phyloP scores from a whole-genome alignment of 2,797 vertebrate genomes.

The Otolemur crassicaudatus region DNA sequence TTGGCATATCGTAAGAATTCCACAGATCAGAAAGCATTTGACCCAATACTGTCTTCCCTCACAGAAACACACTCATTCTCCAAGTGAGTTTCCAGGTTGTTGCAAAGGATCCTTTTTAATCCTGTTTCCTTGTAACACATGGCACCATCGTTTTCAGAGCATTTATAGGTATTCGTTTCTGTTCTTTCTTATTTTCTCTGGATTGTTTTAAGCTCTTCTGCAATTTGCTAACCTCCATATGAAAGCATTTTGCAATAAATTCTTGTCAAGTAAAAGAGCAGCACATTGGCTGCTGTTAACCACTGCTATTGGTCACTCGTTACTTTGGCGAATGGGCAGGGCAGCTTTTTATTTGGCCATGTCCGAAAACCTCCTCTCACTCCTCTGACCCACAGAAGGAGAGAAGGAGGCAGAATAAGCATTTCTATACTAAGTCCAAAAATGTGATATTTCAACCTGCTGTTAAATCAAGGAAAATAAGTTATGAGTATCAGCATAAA shows the following conservation, averaged over 20 bases:
- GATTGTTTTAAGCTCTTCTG: neutral
- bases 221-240: neutral
- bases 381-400: neutral
- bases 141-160: neutral
- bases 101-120: neutral
- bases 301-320: conserved; percentile 17
- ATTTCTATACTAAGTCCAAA: neutral
- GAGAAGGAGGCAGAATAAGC: neutral
- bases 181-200: neutral
- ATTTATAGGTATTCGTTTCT: neutral
- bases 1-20: neutral
- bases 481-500: neutral
- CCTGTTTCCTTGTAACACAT: neutral
- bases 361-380: neutral
- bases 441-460: neutral
- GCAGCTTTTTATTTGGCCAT: neutral
- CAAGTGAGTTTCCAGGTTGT: neutral
- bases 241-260: conserved; percentile 1
- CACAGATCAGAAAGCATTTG: neutral
- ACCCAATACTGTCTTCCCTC: neutral
- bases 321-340: neutral
- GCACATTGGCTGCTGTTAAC: neutral
- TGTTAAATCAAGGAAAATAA: conserved; percentile 31
- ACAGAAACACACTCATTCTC: neutral
- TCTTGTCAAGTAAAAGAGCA: neutral